These are phyloP conservation scores for Hydrolagus affinis DNA, from an alignment of 2,113 vertebrate species.

Conservation along the genomic window DNA sequence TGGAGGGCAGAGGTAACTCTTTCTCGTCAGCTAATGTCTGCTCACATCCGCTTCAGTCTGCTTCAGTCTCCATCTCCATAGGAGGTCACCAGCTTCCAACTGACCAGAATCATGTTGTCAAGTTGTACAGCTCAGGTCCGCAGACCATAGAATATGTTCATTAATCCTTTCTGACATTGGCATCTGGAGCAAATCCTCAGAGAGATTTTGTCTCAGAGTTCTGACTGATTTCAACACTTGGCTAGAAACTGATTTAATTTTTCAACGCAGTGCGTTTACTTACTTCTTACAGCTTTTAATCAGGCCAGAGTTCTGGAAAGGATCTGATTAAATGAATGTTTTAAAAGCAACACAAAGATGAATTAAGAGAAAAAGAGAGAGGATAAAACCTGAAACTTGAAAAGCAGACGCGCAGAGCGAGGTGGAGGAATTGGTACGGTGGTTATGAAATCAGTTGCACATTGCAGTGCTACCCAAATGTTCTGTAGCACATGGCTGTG, in stretches of 20 bases:
- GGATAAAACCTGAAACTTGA: not conserved
- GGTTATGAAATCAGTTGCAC: not conserved
- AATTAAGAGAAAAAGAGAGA: not conserved
- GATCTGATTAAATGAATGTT: not conserved
- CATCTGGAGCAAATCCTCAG: slow-evolving; percentile 19
- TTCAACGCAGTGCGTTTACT: slow-evolving; percentile 26
- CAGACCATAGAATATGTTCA: slow-evolving; percentile 32
- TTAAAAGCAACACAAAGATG: not conserved
- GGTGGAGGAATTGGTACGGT: too few species aligned
- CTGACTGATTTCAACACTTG: slow-evolving; percentile 32
- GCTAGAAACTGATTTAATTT: slow-evolving; percentile 8
- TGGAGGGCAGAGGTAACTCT: slow-evolving; percentile 3
- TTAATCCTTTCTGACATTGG: slow-evolving; percentile 34
- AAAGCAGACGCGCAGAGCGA: too few species aligned
- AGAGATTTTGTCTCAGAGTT: slow-evolving; percentile 29
- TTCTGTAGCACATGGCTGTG: not conserved
- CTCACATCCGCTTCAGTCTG: slow-evolving; percentile 10
- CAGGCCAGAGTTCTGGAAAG: not conserved
- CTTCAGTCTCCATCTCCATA: not conserved
- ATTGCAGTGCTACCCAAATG: not conserved
- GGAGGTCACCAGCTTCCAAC: slow-evolving; percentile 3
- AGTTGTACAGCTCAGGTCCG: slow-evolving; percentile 5
- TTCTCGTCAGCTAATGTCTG: slow-evolving; percentile 22
- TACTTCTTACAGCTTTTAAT: not conserved
- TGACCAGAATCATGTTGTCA: slow-evolving; percentile 24